These are phyloP conservation scores for Macrophya annulata DNA, from an alignment of 2,888 invertebrate species.

Conservation along the genomic window DNA sequence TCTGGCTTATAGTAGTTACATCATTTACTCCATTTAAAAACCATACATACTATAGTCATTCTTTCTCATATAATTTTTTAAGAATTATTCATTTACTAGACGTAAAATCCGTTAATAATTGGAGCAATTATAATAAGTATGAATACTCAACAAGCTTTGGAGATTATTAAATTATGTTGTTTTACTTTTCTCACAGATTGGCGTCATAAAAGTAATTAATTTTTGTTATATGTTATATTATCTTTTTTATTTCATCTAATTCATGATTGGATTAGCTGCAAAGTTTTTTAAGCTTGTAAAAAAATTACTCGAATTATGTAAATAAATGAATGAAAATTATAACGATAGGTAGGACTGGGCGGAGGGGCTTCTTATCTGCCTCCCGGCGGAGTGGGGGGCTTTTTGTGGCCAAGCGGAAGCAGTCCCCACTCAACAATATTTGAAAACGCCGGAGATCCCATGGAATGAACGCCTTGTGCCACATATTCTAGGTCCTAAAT, in stretches of 20 bases:
- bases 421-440: conserved; percentile 77
- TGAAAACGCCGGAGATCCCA: conserved; percentile 75
- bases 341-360: conserved; percentile 74
- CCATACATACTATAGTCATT: background rate
- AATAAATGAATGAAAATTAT: conserved; percentile 41
- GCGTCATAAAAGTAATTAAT: conserved; percentile 4
- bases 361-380: conserved; percentile 77
- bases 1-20: conserved; percentile 9
- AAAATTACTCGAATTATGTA: background rate
- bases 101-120: background rate
- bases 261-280: background rate
- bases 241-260: background rate
- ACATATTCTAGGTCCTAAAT: conserved; percentile 18
- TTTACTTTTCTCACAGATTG: background rate
- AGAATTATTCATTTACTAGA: background rate
- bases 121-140: background rate
- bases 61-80: background rate
- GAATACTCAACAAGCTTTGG: background rate
- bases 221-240: background rate
- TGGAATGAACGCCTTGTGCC: conserved; percentile 71
- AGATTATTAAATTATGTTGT: background rate
- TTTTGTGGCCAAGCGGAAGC: conserved; percentile 75
- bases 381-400: conserved; percentile 76
- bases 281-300: conserved; percentile 25
- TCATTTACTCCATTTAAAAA: background rate